phyloP scores from a whole-genome alignment of 2,888 invertebrate species.

The Sarcophaga subvicina region DNA sequence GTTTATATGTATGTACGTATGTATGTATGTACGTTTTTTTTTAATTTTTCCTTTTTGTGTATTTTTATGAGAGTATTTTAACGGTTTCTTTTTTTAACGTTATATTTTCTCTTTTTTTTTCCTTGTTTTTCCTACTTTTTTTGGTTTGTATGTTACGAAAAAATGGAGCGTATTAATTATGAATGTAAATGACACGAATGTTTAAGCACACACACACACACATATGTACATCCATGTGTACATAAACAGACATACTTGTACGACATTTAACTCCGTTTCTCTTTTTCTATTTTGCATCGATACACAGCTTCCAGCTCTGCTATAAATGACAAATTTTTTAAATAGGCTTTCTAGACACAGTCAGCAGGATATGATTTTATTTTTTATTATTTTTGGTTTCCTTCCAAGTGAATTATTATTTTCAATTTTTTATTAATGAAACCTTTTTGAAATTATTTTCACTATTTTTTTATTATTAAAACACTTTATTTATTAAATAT shows the following conservation, averaged over 20 bases:
- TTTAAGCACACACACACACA: conserved; percentile 39
- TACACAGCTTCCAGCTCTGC: neutral
- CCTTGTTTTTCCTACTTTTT: conserved; percentile 6
- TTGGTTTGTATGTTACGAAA: conserved; percentile 50
- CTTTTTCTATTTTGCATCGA: neutral
- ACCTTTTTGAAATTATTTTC: neutral
- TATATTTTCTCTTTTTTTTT: neutral
- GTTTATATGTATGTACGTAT: conserved; percentile 6
- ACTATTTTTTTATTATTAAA: neutral
- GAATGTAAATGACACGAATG: conserved; percentile 70
- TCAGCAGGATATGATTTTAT: neutral
- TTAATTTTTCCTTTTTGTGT: neutral
- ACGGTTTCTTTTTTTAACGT: conserved; percentile 49
- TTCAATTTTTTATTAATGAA: neutral
- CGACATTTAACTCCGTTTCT: neutral
- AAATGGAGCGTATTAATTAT: conserved; percentile 71
- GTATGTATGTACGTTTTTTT: neutral
- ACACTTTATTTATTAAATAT: neutral
- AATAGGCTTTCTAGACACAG: neutral
- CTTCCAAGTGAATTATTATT: neutral
- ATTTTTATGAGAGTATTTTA: conserved; percentile 61
- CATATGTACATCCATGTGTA: neutral
- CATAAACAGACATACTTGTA: neutral
- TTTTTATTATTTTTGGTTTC: neutral
- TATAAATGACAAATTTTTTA: neutral